phyloP scores from a whole-genome alignment of 2,888 invertebrate genomes.

The Scelioninae gen. 2 region DNA sequence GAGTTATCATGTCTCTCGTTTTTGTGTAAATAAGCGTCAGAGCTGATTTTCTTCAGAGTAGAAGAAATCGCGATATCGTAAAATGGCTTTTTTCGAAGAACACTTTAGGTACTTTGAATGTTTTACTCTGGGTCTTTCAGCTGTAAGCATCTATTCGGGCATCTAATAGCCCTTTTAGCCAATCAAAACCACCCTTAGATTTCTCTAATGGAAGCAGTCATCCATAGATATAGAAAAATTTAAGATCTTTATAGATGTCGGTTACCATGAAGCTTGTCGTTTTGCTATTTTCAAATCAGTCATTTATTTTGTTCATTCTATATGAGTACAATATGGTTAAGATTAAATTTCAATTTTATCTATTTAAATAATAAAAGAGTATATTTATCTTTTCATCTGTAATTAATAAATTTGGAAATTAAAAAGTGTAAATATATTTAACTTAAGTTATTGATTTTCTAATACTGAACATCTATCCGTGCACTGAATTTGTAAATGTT shows the following conservation, averaged over 20 bases:
- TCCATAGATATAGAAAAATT: constrained; percentile 54
- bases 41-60: constrained; percentile 33
- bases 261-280: constrained; percentile 24
- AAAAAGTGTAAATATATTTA: no score
- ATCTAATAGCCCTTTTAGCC: constrained; percentile 49
- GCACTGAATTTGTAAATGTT: no score
- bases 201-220: constrained; percentile 50
- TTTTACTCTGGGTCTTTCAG: constrained; percentile 48
- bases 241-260: constrained; percentile 42
- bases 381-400: no score
- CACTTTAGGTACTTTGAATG: constrained; percentile 59
- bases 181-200: constrained; percentile 55
- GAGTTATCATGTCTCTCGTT: constrained; percentile 42
- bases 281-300: constrained; percentile 13
- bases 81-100: constrained; percentile 48
- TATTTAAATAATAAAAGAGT: no score
- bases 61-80: constrained; percentile 41
- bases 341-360: constrained; percentile 18
- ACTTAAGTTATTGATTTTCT: no score
- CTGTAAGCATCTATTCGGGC: constrained; percentile 41
- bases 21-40: constrained; percentile 41
- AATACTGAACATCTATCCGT: no score
- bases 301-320: constrained; percentile 35
- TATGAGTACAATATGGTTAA: constrained; percentile 13
- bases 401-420: no score